Evolutionary conservation across 1,140 invertebrate genomes (phyloP), one percentile per base, ranked within the genome.

Genomic region (Meloidogyne exigua): DNA sequence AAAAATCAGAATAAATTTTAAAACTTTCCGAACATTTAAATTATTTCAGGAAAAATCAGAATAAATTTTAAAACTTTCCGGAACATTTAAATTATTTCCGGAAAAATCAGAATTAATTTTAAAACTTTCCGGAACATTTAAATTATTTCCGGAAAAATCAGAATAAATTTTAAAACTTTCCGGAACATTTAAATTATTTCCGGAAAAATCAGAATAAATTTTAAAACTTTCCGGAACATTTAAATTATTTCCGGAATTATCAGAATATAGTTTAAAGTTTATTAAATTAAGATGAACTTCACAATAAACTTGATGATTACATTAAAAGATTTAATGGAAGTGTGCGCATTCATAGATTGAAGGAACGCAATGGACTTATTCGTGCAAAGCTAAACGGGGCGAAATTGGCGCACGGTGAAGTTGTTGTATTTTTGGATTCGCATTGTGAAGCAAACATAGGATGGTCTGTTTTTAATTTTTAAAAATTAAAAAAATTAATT

Each of bases 401-500:
- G 2, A 90, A 91, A 69, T 88, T 89, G 66, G 93, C 94, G 10
- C 89, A 87, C 26, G 94, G 93, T 0, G 92, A 95, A 87, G 93
- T 94, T 25, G 88, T 97, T 21, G 90, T 95, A n/a, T 96, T 96
- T 88, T 89, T 96, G 49, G 95, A 97, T 89, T 93, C 94, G n/a
- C 95, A 97, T 88, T 96, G 94, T 89, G 95, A 97, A 90, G 91
- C 91, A n/a, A 92, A 91, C 76, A 84, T 89, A 68, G 90, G 92
- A 83, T 95, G 93, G 93, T 90, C 74, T 78, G 85, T 69, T 84
- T 64, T 57, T 12, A 18, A 10, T n/a, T 21, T 21, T 13, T 15
- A 32, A 3, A 32, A 32, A 32, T 32, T 32, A 32, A 32, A 10
- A 15, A 36, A 76, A 69, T 23, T 62, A 49, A 44, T 80, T 84